phyloP scores from a whole-genome alignment of 2,888 invertebrate genomes.

The Girardia tigrina region DNA sequence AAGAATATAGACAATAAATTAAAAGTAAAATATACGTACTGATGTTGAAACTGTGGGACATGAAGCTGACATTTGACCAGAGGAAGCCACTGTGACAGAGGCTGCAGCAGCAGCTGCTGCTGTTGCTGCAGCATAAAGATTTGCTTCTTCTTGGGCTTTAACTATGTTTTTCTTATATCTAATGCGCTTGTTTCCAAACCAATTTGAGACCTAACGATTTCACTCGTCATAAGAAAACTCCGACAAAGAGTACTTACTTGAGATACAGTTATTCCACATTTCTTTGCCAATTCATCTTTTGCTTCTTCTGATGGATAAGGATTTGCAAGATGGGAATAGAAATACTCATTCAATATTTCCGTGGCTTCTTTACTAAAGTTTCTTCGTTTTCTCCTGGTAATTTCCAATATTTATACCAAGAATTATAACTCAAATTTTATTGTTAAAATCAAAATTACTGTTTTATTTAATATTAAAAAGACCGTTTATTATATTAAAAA shows the following conservation, averaged over 20 bases:
- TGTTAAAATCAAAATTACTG: too few species aligned
- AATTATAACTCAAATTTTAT: too few species aligned
- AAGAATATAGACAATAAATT: too few species aligned
- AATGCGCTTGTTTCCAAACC: conserved; percentile 98
- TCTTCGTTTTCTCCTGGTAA: conserved; percentile 63
- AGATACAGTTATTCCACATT: conserved; percentile 93
- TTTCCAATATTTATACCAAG: too few species aligned
- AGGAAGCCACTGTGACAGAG: not conserved
- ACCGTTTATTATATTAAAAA: too few species aligned
- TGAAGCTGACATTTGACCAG: not conserved
- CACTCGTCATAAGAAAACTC: too few species aligned
- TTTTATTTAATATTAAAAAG: too few species aligned
- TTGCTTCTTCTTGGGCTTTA: conserved; percentile 97
- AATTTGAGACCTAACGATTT: conserved; percentile 73
- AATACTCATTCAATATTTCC: conserved; percentile 96
- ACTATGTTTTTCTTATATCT: conserved; percentile 99
- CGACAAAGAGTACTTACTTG: conserved; percentile 58
- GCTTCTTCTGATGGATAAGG: conserved; percentile 99
- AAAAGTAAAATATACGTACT: not conserved
- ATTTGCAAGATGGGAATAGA: conserved; percentile 96
- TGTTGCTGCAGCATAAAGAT: conserved; percentile 93
- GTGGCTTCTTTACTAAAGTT: conserved; percentile 99
- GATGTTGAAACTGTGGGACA: not conserved
- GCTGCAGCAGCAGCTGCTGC: conserved; percentile 53
- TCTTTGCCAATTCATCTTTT: conserved; percentile 94